A percentile compares a stretch with the other conserved stretches of the same genome.
phyloP scores from a whole-genome alignment of 2,888 invertebrate species.

The Euplexia lucipara region DNA sequence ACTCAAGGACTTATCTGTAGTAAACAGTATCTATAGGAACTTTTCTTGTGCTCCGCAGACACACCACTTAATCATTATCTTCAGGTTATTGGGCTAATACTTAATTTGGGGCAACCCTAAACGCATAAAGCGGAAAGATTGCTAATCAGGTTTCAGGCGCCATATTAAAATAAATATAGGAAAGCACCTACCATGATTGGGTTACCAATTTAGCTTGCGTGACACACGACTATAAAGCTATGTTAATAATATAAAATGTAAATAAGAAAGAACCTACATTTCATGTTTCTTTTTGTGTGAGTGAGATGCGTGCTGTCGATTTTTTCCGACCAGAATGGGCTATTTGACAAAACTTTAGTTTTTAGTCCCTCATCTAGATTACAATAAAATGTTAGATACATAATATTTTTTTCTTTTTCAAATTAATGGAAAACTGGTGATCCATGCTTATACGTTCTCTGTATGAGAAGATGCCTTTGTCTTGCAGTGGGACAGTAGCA shows the following conservation, averaged over 20 bases:
- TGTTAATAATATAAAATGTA: constrained; percentile 47
- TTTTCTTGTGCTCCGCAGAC: neutral
- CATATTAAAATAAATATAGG: constrained; percentile 37
- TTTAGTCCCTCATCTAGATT: too few species aligned
- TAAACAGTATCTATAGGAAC: constrained; percentile 10
- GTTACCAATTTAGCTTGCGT: constrained; percentile 50
- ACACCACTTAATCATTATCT: constrained; percentile 19
- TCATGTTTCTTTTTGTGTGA: too few species aligned
- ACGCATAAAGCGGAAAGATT: constrained; percentile 49
- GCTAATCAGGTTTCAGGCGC: constrained; percentile 40
- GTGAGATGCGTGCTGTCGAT: too few species aligned
- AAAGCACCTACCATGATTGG: constrained; percentile 41
- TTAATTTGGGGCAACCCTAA: constrained; percentile 13
- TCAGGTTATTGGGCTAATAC: constrained; percentile 18
- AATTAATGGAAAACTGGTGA: too few species aligned
- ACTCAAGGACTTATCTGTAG: constrained; percentile 12
- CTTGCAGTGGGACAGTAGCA: too few species aligned
- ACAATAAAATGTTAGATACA: too few species aligned
- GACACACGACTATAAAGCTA: constrained; percentile 45
- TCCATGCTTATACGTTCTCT: too few species aligned
- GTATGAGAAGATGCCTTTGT: too few species aligned
- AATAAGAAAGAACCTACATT: constrained; percentile 45
- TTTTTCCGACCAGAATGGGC: too few species aligned
- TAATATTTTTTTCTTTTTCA: too few species aligned
- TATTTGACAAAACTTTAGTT: constrained; percentile 41